Evolutionary conservation across 2,797 vertebrate genomes (phyloP), one percentile per base, ranked within the genome.

Genomic region (Neopelma chrysocephalum): DNA sequence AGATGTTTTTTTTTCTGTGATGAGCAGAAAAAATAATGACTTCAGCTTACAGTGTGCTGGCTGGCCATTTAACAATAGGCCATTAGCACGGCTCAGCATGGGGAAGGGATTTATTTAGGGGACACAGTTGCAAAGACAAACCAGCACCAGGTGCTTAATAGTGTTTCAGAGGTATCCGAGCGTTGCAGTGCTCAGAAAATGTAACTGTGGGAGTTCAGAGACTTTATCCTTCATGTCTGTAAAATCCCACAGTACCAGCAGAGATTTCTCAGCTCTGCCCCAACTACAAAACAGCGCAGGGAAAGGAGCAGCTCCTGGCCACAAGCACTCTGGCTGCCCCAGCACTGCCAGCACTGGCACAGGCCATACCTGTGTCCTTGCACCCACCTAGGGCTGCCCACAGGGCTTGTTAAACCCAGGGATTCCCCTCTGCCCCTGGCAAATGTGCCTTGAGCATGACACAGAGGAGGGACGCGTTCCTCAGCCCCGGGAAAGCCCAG

Each of bases 101-200:
- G 83, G 81, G 58, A 97, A 90, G 19, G 80, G 95, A 95, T 96
- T 93, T 89, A 90, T 94, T 97, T 82, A 94, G 90, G 92, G 64
- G 61, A 90, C 73, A 54, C 3, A 4, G 66, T 31, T 89, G 80
- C 75, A 91, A 86, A 94, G 93, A 92, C 94, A 90, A 73, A 88
- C 90, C 78, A 54, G 75, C 83, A 90, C 77, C 94, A 95, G 92
- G 94, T 95, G 77, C 86, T 96, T 95, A 96, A 96, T 84, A 86
- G 86, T 2, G 3, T 90, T 96, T 76, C 73, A 61, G 92, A 89
- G 85, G 93, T 95, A 93, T 87, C 43, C 0, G 77, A 89, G 77
- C 79, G 70, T 81, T 94, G 51, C 90, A 89, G 71, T 26, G 34
- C 90, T 93, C 78, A 79, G 88, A 84, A 95, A 90, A 93, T 69